phyloP scores from a whole-genome alignment of 35 echinoderm and acorn worm genomes.

The Strongylocentrotus purpuratus region DNA sequence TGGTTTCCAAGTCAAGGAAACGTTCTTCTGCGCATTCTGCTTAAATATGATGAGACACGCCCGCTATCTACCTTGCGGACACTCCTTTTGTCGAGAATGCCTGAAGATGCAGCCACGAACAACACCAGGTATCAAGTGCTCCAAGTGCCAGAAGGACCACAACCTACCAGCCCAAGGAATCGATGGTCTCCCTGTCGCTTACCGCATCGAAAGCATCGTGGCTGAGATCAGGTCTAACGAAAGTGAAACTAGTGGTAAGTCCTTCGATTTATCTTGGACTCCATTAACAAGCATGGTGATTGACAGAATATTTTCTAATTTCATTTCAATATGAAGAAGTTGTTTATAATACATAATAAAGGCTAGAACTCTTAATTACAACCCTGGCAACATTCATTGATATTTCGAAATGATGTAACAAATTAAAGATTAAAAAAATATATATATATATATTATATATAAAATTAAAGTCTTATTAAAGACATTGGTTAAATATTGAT shows the following conservation, averaged over 20 bases:
- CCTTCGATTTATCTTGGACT: not conserved
- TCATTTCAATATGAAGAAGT: not conserved
- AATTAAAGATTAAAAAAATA: not conserved
- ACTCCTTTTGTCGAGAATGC: slow-evolving; percentile 7
- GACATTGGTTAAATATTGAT: too few species aligned
- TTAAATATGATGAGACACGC: not conserved
- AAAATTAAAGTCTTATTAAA: too few species aligned
- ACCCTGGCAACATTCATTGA: not conserved
- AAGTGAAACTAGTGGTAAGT: not conserved
- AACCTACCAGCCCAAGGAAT: not conserved
- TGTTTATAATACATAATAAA: not conserved
- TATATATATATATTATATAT: too few species aligned
- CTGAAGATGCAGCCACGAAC: not conserved
- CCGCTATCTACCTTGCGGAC: slow-evolving; percentile 28
- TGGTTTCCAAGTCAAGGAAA: not conserved
- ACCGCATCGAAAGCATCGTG: not conserved
- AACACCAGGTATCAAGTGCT: not conserved
- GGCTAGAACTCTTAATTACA: not conserved
- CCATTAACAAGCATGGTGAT: not conserved
- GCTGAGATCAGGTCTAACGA: not conserved
- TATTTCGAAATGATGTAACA: not conserved
- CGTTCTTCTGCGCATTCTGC: not conserved
- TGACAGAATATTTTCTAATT: not conserved
- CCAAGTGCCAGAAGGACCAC: not conserved
- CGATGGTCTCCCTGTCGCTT: not conserved